phyloP scores from a whole-genome alignment of 1,140 invertebrate genomes.

The Alviniconcha marisindica region DNA sequence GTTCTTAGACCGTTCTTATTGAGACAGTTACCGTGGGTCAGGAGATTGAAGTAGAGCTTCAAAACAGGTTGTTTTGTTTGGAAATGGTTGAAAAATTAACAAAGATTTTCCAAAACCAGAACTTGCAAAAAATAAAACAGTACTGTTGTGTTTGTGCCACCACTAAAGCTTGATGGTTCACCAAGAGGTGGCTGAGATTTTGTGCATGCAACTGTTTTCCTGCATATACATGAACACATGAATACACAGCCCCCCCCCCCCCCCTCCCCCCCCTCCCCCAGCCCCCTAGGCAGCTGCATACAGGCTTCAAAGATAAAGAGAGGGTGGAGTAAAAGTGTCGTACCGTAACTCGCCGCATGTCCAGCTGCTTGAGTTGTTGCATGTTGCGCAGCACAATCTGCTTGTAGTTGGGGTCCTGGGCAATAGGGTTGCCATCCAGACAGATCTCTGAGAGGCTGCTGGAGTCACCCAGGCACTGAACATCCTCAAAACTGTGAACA shows the following conservation, averaged over 20 bases:
- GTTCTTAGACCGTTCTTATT: no score
- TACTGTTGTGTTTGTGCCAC: no score
- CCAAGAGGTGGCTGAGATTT: no score
- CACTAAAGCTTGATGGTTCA: no score
- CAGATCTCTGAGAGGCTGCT: conserved; percentile 86
- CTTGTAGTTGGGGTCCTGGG: conserved; percentile 73
- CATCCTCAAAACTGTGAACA: conserved; percentile 85
- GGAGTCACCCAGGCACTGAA: conserved; percentile 85
- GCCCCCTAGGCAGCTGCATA: no score
- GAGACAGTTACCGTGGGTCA: no score
- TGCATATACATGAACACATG: not conserved
- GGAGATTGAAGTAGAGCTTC: no score
- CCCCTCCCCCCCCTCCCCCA: not conserved
- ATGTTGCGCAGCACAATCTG: conserved; percentile 71
- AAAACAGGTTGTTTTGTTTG: no score
- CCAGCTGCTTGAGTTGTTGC: conserved; percentile 73
- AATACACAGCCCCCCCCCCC: not conserved
- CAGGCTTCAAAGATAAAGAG: no score
- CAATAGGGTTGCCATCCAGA: conserved; percentile 90
- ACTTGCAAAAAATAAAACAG: no score
- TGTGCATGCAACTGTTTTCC: not conserved
- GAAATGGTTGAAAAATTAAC: no score
- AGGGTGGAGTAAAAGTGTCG: conserved; percentile 40
- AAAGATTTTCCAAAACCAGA: no score
- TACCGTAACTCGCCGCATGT: conserved; percentile 74